Evolutionary conservation across 2,113 vertebrate species (phyloP).

Genomic region (Progne subis): DNA sequence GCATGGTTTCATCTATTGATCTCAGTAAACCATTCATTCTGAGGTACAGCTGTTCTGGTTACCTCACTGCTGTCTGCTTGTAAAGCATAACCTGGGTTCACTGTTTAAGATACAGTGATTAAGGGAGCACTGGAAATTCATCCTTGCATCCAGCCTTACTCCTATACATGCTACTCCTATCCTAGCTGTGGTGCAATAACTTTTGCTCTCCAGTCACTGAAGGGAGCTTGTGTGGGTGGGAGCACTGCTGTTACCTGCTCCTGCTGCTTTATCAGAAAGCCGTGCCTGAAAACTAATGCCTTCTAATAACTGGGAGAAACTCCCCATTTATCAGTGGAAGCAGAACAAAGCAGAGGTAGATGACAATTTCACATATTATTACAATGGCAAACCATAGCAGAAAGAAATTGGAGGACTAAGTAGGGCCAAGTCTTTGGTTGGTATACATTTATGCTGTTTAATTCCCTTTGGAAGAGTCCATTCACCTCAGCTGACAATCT

Average conservation of each 20-base stretch:
- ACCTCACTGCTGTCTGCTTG: background rate
- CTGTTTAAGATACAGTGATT: background rate
- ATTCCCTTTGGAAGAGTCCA: background rate
- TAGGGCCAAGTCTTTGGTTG: background rate
- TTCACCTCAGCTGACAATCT: background rate
- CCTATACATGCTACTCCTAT: background rate
- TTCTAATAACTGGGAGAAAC: background rate
- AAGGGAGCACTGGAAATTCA: background rate
- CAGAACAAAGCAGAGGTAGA: background rate
- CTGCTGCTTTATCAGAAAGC: background rate
- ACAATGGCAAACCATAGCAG: background rate
- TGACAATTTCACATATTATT: background rate
- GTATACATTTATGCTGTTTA: background rate
- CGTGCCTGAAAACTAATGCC: background rate
- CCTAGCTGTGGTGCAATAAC: background rate
- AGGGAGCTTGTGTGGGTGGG: background rate
- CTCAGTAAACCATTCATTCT: background rate
- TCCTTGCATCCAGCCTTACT: background rate
- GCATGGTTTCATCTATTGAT: background rate
- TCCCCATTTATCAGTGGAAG: background rate
- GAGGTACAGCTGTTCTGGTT: background rate
- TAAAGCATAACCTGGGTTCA: background rate
- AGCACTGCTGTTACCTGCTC: background rate
- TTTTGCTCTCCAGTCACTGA: background rate
- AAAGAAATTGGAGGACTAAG: background rate